A percentile compares a stretch with the other conserved stretches of the same genome.
phyloP scores from a whole-genome alignment of 2,113 vertebrate species.

The Pipra filicauda region DNA sequence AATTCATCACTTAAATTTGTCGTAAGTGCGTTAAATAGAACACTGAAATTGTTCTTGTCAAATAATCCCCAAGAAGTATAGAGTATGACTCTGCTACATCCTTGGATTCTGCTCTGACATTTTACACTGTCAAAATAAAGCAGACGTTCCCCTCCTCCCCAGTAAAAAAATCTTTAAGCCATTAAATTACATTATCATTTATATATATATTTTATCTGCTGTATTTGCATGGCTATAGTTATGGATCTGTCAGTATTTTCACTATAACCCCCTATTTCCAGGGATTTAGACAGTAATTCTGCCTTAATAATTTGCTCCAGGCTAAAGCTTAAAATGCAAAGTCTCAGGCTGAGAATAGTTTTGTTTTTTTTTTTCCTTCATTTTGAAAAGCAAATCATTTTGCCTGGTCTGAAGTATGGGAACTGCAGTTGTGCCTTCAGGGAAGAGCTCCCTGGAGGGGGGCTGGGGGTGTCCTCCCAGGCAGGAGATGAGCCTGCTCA shows the following conservation, averaged over 20 bases:
- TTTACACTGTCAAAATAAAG: constrained; percentile 68
- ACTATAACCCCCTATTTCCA: constrained; percentile 58
- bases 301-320: constrained; percentile 68
- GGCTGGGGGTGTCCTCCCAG: neutral
- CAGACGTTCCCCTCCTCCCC: constrained; percentile 49
- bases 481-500: neutral
- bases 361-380: neutral
- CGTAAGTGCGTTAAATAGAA: constrained; percentile 69
- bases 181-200: constrained; percentile 69
- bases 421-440: constrained; percentile 3
- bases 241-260: constrained; percentile 61
- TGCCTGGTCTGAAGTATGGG: neutral
- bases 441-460: constrained; percentile 1
- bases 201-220: constrained; percentile 66
- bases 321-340: constrained; percentile 70
- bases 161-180: constrained; percentile 63
- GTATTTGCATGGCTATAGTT: constrained; percentile 68
- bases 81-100: constrained; percentile 55
- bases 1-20: constrained; percentile 73
- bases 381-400: constrained; percentile 62
- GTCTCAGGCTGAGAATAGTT: constrained; percentile 56
- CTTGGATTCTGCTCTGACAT: constrained; percentile 52
- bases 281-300: constrained; percentile 61
- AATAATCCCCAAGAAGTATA: constrained; percentile 61
- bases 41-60: constrained; percentile 73